Evolutionary conservation across 2,113 vertebrate species (phyloP).

Genomic region (Clarias batrachus): DNA sequence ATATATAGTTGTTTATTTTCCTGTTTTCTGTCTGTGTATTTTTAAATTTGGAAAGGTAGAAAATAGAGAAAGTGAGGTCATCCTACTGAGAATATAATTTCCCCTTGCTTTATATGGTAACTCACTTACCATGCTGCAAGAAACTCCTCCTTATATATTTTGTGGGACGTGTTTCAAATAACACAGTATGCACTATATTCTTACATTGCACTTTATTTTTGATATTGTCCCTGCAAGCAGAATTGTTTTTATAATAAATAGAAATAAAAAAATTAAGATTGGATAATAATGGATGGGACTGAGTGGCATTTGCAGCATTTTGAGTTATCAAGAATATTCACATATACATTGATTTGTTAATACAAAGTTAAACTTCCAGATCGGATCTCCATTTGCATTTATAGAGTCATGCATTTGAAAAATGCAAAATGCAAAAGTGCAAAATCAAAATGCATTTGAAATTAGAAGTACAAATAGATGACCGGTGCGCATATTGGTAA

Average conservation of each 20-base stretch:
- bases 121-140: background rate
- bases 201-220: background rate
- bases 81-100: conserved; percentile 60
- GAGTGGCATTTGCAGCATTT: background rate
- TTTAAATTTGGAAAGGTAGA: conserved; percentile 58
- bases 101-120: background rate
- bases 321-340: background rate
- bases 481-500: background rate
- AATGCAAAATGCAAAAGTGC: no score
- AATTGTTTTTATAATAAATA: background rate
- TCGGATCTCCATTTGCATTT: background rate
- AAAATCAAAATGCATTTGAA: background rate
- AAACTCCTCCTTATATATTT: background rate
- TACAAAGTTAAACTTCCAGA: background rate
- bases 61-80: conserved; percentile 66
- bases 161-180: background rate
- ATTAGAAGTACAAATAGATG: background rate
- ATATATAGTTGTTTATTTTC: conserved; percentile 33
- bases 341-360: no score
- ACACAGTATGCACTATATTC: background rate
- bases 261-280: background rate
- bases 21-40: conserved; percentile 56
- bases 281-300: background rate
- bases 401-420: no score
- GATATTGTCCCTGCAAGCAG: background rate